phyloP scores from a whole-genome alignment of 92 coral and sea anemone genomes.

The Epizoanthus stellaris region DNA sequence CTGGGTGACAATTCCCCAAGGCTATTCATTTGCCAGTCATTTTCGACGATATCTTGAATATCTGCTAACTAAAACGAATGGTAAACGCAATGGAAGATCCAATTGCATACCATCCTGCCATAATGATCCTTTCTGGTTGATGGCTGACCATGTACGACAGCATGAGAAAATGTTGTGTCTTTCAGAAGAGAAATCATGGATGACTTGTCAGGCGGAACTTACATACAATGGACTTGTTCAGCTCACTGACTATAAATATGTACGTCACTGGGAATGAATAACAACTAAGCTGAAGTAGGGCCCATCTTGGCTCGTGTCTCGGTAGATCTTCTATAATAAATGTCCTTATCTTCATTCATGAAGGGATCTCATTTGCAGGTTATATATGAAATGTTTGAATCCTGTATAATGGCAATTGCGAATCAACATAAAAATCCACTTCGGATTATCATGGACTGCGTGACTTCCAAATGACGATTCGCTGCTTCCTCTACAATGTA shows the following conservation, averaged over 20 bases:
- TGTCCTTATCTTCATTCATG: too few species aligned
- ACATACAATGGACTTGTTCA: not conserved
- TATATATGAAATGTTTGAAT: too few species aligned
- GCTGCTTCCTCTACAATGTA: not conserved
- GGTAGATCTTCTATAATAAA: too few species aligned
- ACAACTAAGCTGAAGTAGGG: too few species aligned
- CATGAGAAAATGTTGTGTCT: not conserved
- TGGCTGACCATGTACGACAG: not conserved
- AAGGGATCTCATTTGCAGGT: too few species aligned
- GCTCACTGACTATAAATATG: not conserved
- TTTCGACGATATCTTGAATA: not conserved
- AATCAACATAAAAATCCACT: not conserved
- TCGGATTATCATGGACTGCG: not conserved
- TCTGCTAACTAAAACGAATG: not conserved
- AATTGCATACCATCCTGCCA: not conserved
- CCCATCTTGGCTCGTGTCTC: too few species aligned
- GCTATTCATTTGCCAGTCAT: not conserved
- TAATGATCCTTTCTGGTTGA: not conserved
- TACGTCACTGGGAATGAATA: too few species aligned
- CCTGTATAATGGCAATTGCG: not conserved
- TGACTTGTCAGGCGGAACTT: not conserved
- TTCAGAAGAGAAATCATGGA: not conserved
- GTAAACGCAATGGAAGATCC: too few species aligned
- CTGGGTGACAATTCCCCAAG: slow-evolving; percentile 18
- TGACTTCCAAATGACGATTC: too few species aligned